Base-by-base conservation (phyloP, 2,888 invertebrate species). In the Chloromyia formosa region DNA sequence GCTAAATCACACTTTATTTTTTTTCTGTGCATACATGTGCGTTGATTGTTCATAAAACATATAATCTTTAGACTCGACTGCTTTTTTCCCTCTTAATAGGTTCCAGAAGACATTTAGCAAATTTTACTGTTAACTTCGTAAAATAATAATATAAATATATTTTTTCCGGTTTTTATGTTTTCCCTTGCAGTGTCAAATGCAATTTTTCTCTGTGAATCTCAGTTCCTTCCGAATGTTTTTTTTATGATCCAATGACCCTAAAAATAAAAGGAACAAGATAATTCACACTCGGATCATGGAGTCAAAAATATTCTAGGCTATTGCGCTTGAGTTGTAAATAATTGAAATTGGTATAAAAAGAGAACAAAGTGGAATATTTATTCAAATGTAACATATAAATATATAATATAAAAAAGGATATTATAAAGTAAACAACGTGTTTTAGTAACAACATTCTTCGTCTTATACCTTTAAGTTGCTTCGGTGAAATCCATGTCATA, bases 241-340 rank as follows among this genome's bases (percentile, higher is more conserved):
- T 62, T 64, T 35, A 64, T 42, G 22, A 16, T n/a, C 23, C 60
- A 49, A 7, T n/a, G 49, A 49, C 3, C 10, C 1, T 49, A 3
- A 49, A n/a, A 49, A 12, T 7, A 56, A 22, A 56, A 56, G 56
- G 18, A 20, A 10, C 18, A 20, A 56, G 18, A 22, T 56, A 56
- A 20, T 18, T 18, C 12, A 49, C 12, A 49, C 49, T 49, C 3
- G 49, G 27, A 60, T 27, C 12, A 58, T 58, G 12, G 12, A 58
- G 22, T 23, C n/a, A 23, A 18, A 56, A 35, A 35, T 58, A 71
- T 53, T n/a, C 16, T 22, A 71, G 20, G 22, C 58, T 53, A 56
- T 45, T 71, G 71, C 27, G 27, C 71, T 71, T 71, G 56, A 23
- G 56, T 53, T 71, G 71, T 71, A 71, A 71, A 71, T 71, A 58